Conservation (phyloP, 2,888 invertebrate genomes). For the Melanotus villosus region DNA sequence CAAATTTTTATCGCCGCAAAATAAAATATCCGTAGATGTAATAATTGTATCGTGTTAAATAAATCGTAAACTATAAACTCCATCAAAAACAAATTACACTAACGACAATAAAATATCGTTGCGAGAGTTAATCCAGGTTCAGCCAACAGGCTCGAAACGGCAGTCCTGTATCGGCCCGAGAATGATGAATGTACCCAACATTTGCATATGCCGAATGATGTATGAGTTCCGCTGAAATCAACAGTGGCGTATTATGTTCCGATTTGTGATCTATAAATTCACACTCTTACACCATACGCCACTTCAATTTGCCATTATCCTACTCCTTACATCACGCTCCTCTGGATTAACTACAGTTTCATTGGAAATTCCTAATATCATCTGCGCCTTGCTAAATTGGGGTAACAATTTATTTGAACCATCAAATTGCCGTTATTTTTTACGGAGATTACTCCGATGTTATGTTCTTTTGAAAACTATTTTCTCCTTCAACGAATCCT, state of each 20-base stretch:
- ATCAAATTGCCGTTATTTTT: constrained; percentile 24
- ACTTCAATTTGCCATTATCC: constrained; percentile 64
- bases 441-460: not conserved
- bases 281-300: constrained; percentile 55
- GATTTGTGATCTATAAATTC: constrained; percentile 65
- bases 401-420: constrained; percentile 28
- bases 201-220: constrained; percentile 68
- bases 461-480: no score
- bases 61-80: constrained; percentile 55
- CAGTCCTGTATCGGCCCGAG: constrained; percentile 54
- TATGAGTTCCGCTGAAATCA: constrained; percentile 66
- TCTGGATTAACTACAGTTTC: constrained; percentile 40
- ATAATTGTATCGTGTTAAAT: constrained; percentile 19
- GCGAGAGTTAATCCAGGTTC: constrained; percentile 55
- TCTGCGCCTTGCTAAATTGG: constrained; percentile 33
- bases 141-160: constrained; percentile 48
- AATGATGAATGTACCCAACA: constrained; percentile 66
- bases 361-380: constrained; percentile 39
- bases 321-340: constrained; percentile 42
- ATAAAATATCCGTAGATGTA: not conserved
- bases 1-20: not conserved
- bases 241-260: constrained; percentile 67
- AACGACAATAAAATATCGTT: constrained; percentile 64
- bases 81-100: constrained; percentile 60
- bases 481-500: no score